phyloP scores from a whole-genome alignment of 2,797 vertebrate genomes.

The Pantherophis alleghaniensis region DNA sequence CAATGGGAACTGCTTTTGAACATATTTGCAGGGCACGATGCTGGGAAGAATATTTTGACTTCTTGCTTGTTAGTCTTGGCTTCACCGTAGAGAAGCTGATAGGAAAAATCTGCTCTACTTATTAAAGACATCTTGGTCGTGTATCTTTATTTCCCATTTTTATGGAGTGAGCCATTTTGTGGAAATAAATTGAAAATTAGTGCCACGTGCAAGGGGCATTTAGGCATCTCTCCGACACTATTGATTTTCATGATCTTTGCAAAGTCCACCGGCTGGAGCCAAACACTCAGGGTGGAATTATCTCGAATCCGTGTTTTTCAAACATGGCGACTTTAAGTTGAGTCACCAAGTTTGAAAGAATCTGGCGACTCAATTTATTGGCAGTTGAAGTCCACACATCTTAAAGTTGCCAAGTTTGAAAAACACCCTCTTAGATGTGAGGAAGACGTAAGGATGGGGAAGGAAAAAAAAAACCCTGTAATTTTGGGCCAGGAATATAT shows the following conservation, averaged over 20 bases:
- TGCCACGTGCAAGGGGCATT: not conserved
- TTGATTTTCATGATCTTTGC: not conserved
- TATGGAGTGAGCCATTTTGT: not conserved
- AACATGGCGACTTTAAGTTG: not conserved
- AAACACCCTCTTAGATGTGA: not conserved
- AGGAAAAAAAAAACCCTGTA: not conserved
- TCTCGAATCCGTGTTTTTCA: not conserved
- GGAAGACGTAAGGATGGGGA: not conserved
- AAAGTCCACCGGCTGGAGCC: not conserved
- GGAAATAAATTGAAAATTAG: not conserved
- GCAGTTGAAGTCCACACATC: not conserved
- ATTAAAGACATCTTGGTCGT: not conserved
- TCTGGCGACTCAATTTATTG: not conserved
- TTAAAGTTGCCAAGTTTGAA: not conserved
- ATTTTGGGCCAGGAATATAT: not conserved
- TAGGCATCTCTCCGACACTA: not conserved
- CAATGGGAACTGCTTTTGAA: not conserved
- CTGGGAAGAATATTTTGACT: not conserved
- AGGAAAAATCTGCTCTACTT: not conserved
- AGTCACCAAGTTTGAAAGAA: not conserved
- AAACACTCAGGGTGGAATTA: not conserved
- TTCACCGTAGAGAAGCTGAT: not conserved
- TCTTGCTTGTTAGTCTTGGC: not conserved
- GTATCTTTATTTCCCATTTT: not conserved
- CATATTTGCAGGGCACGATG: not conserved